Evolutionary conservation across 2,888 invertebrate genomes (phyloP), one percentile per base, ranked within the genome.

Genomic region (Tigriopus californicus): DNA sequence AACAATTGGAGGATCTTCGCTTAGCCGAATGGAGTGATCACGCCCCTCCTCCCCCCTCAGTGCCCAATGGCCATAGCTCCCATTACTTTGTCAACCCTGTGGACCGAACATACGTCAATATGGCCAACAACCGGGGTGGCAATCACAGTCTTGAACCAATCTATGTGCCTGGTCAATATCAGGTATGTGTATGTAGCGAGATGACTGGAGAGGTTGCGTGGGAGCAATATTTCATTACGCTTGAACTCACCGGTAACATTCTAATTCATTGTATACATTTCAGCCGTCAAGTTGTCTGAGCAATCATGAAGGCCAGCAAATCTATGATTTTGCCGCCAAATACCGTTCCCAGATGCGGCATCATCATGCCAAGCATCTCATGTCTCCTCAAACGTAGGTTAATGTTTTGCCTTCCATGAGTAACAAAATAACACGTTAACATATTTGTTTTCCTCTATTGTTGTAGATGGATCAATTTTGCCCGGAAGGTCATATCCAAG

Each of bases 301-400:
- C 15, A 49, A 58, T 12, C 58, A 49, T 13, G 58, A 58, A 10
- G 51, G 51, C 11, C 49, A 58, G n/a, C 49, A 58, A 20, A 58
- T 58, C 40, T 58, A 58, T 25, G 58, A 58, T 40, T 58, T 33
- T 33, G 58, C 58, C 15, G 24, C 58, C 18, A 58, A 58, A 48
- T 58, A 58, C 33, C 18, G 58, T 20, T 22, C 46, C 20, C 58
- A 58, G 22, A 58, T 58, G 40, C 48, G 58, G 25, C 25, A 42
- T 18, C 58, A 58, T n/a, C 58, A 58, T 11, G 58, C 58, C 20
- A 58, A 58, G 10, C 48, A 49, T 48, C 58, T 58, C 22, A 58
- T 58, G 58, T 24, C 58, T 33, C 58, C 58, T 10, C 58, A 58
- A 22, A 33, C 49, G 58, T 58, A 58, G 4, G 33, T 25, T n/a